These are phyloP conservation scores for Lophotis ruficrista DNA, from an alignment of 2,113 vertebrate genomes.

Conservation along the genomic window DNA sequence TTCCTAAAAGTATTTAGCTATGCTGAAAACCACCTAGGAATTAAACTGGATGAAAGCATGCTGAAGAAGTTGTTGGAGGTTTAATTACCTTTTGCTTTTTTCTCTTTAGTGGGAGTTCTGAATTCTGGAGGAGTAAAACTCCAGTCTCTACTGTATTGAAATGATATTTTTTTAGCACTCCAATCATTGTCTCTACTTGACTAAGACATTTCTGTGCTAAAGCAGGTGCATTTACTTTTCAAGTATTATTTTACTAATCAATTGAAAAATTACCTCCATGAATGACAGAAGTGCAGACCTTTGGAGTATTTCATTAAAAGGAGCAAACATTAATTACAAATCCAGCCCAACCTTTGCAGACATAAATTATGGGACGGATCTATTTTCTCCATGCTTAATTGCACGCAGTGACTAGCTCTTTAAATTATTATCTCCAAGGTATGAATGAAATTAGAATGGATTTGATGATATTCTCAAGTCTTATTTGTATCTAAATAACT, in stretches of 20 bases:
- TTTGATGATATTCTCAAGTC: conserved; percentile 61
- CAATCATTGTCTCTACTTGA: conserved; percentile 88
- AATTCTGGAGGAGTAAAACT: conserved; percentile 75
- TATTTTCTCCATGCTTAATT: conserved; percentile 92
- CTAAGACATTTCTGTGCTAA: conserved; percentile 86
- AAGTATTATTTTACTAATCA: conserved; percentile 93
- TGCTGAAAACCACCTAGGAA: conserved; percentile 68
- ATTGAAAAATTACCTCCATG: conserved; percentile 94
- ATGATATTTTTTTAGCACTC: conserved; percentile 80
- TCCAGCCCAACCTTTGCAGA: conserved; percentile 81
- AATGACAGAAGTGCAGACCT: conserved; percentile 89
- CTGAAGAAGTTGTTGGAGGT: conserved; percentile 47
- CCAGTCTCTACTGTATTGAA: conserved; percentile 73
- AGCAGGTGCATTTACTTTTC: conserved; percentile 94
- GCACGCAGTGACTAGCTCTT: conserved; percentile 85
- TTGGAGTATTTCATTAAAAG: conserved; percentile 86
- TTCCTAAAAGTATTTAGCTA: conserved; percentile 42
- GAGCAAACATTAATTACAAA: conserved; percentile 86
- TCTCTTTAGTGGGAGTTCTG: conserved; percentile 63
- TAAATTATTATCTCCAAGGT: conserved; percentile 89
- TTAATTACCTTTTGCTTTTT: conserved; percentile 75
- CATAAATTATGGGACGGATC: conserved; percentile 90
- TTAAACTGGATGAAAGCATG: conserved; percentile 54
- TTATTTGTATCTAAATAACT: conserved; percentile 55
- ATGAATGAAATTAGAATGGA: conserved; percentile 92